Evolutionary conservation across 1,140 invertebrate genomes (phyloP), one percentile per base, ranked within the genome.

Genomic region (Cardiocondyla obscurior): DNA sequence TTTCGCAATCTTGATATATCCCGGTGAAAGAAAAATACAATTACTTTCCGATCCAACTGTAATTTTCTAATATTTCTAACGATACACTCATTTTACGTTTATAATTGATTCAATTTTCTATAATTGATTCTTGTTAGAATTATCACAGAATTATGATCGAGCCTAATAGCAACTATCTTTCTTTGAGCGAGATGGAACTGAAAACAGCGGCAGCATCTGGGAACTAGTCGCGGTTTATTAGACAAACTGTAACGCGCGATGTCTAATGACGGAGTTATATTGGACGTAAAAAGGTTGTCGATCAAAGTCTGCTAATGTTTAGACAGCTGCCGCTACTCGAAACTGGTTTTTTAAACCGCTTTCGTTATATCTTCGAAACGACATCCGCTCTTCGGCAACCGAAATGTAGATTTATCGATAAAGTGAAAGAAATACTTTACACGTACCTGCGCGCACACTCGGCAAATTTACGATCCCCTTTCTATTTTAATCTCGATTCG

Each of bases 311-410:
- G 62, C 30, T 14, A 58, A 62, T 90, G 85, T 90, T 90, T 90
- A 86, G 83, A 89, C 87, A 90, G 88, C 85, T 88, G 86, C 46
- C 53, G 57, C 76, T 87, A 87, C 85, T 88, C 74, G 83, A 88
- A 81, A 87, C 85, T 87, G 82, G 85, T 87, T 88, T 83, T 72
- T 87, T 87, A 84, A 82, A 70, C 82, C 64, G 70, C 51, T 86
- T 76, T n/a, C 19, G 42, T 82, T 65, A 49, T 74, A 79, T 82
- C 49, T 30, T 64, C 82, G 69, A 85, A 87, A 73, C 72, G 85
- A 87, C 86, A 87, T 88, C 85, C 85, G 73, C 53, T 62, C 60
- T 60, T 69, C 51, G 49, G 33, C 65, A 42, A 69, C 46, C 19
- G 33, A 79, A 53, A 67, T 49, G 16, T 67, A 77, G 16, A 77